Evolutionary conservation across 2,888 invertebrate genomes (phyloP), one percentile per base, ranked within the genome.

Genomic region (Sphaeridia pumilis): DNA sequence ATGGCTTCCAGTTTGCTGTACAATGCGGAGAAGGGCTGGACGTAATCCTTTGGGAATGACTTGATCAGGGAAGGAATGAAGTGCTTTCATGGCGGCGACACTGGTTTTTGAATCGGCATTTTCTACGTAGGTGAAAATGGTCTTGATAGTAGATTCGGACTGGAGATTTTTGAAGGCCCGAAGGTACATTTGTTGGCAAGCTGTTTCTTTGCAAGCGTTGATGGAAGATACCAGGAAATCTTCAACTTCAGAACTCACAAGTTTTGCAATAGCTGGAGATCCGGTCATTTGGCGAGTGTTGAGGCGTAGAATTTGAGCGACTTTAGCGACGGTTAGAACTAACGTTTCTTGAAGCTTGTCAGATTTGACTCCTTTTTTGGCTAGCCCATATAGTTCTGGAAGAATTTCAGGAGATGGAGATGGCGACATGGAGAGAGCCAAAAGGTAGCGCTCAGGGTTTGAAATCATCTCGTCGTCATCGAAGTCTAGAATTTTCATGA

Each of bases 121-220:
- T 54, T 73, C 68, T 1, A 79, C 76, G 59, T 75, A 71, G 21
- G 76, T 67, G 5, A 85, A 65, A 1, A 87, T 70, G 0, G 72
- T 67, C 2, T 80, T 75, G n/a, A 83, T 70, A 0, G 81, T 78
- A 1, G 71, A 69, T 14, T 74, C 72, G 46, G 79, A 76, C 49
- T 76, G 76, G 1, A 87, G 73, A 71, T 87, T 87, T 61, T 80
- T 79, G 36, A 87, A 69, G 0, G 82, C 81, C 49, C 83, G 74
- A 28, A 87, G 71, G 65, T 78, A 81, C 45, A 76, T 73, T 22
- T 75, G 69, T 52, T 76, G 74, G 64, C 83, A 83, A 1, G 74
- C 73, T 14, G 44, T n/a, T 3, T 75, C 73, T 2, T 69, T 67
- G 65, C 82, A 82, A n/a, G 70, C 69, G 5, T 71, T 67, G 24